phyloP scores from a whole-genome alignment of 2,797 vertebrate species.

The Hippoglossus hippoglossus region DNA sequence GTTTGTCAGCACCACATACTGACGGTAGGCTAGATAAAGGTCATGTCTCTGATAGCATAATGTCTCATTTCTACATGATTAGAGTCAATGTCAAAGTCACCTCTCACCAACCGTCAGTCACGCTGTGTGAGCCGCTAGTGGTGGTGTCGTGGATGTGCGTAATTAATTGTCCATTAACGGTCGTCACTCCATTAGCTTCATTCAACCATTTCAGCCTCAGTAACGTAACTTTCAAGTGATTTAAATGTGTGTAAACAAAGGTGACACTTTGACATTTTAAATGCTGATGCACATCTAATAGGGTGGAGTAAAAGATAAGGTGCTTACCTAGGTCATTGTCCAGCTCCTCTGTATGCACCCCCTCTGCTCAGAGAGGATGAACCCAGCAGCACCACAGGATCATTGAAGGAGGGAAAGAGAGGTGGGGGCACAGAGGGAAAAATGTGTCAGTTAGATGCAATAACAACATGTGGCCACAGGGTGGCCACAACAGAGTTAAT shows the following conservation, averaged over 20 bases:
- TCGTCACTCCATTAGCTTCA: neutral
- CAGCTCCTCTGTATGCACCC: constrained; percentile 99
- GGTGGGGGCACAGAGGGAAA: neutral
- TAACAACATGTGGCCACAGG: constrained; percentile 54
- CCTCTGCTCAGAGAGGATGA: constrained; percentile 93
- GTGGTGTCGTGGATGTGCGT: neutral
- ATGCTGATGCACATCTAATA: neutral
- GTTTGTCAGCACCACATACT: constrained; percentile 17
- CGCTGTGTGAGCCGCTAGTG: too few relatives aligned
- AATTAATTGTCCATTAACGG: constrained; percentile 9
- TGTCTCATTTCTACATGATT: constrained; percentile 41
- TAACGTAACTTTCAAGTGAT: neutral
- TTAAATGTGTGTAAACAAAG: neutral
- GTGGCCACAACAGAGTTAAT: constrained; percentile 68
- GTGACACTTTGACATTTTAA: neutral
- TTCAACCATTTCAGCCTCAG: neutral
- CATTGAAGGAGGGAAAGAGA: constrained; percentile 9
- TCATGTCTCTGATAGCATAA: constrained; percentile 28
- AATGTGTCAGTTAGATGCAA: constrained; percentile 36
- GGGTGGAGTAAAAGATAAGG: constrained; percentile 43
- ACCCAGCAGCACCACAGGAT: constrained; percentile 78
- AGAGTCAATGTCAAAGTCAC: neutral
- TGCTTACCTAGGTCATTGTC: constrained; percentile 98
- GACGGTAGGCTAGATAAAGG: constrained; percentile 24
- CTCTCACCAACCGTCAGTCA: neutral